Conservation (phyloP, 2,888 invertebrate species). For the Anthrax anthrax region DNA sequence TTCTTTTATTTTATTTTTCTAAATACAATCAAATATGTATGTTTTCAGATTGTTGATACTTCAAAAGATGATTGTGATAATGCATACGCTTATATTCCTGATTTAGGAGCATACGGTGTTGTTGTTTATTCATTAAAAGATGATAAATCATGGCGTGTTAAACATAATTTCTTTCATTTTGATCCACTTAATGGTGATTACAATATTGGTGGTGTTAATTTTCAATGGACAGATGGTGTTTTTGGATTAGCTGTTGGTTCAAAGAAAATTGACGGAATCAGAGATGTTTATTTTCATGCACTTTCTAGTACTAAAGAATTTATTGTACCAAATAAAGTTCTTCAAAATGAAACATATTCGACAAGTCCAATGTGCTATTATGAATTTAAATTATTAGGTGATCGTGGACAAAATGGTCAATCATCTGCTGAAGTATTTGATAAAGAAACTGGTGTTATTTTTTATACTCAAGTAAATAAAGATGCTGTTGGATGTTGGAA, state of each 20-base stretch:
- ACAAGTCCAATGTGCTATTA: conserved; percentile 51
- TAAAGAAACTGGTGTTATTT: conserved; percentile 49
- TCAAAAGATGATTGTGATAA: conserved; percentile 54
- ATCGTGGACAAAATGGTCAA: conserved; percentile 55
- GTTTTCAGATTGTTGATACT: conserved; percentile 51
- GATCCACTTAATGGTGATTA: conserved; percentile 65
- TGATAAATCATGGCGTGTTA: conserved; percentile 62
- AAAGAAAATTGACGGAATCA: conserved; percentile 40
- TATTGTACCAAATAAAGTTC: conserved; percentile 55
- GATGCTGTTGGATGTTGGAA: conserved; percentile 77
- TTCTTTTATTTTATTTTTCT: neutral
- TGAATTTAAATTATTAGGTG: conserved; percentile 56
- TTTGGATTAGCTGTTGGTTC: conserved; percentile 59
- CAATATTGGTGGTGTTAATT: conserved; percentile 61
- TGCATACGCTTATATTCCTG: conserved; percentile 64
- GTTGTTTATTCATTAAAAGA: conserved; percentile 62
- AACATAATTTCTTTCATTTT: conserved; percentile 72
- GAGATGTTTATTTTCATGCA: conserved; percentile 69
- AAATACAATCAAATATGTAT: neutral
- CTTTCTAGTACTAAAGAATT: conserved; percentile 69
- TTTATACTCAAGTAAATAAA: conserved; percentile 63
- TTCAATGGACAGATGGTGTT: conserved; percentile 77
- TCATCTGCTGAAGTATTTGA: conserved; percentile 61
- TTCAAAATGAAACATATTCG: conserved; percentile 58
- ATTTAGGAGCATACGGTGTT: conserved; percentile 58